A percentile compares a stretch with the other conserved stretches of the same genome.
Conservation (phyloP, 2,888 invertebrate genomes). For the Apeira syringaria region DNA sequence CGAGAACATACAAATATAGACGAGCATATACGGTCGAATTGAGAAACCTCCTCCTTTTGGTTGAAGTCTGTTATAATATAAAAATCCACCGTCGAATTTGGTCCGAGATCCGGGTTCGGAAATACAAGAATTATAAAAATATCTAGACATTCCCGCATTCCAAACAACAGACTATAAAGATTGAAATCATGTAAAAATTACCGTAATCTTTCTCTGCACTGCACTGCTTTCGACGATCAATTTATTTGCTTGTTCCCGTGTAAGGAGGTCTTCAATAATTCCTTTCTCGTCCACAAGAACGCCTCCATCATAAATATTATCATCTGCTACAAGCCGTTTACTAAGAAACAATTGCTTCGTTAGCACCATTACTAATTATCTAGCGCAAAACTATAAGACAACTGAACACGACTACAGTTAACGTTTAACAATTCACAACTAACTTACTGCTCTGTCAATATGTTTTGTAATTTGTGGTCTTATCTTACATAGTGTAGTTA, state of each 20-base stretch:
- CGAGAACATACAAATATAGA: too few relatives aligned
- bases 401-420: constrained; percentile 37
- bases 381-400: constrained; percentile 19
- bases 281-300: constrained; percentile 84
- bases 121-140: too few relatives aligned
- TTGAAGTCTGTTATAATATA: too few relatives aligned
- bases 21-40: too few relatives aligned
- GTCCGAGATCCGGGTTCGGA: too few relatives aligned
- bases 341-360: constrained; percentile 71
- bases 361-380: constrained; percentile 42
- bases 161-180: too few relatives aligned
- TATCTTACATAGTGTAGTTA: constrained; percentile 24
- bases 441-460: constrained; percentile 28
- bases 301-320: constrained; percentile 81
- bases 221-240: constrained; percentile 67
- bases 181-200: constrained; percentile 43
- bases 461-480: constrained; percentile 23
- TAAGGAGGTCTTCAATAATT: constrained; percentile 80
- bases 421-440: constrained; percentile 39
- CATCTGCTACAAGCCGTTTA: constrained; percentile 76
- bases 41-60: too few relatives aligned
- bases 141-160: too few relatives aligned
- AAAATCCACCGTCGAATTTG: too few relatives aligned
- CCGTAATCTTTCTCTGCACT: constrained; percentile 82
- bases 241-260: constrained; percentile 69